Base-by-base conservation (phyloP, 2,797 vertebrate genomes). In the Pelodytes ibericus region DNA sequence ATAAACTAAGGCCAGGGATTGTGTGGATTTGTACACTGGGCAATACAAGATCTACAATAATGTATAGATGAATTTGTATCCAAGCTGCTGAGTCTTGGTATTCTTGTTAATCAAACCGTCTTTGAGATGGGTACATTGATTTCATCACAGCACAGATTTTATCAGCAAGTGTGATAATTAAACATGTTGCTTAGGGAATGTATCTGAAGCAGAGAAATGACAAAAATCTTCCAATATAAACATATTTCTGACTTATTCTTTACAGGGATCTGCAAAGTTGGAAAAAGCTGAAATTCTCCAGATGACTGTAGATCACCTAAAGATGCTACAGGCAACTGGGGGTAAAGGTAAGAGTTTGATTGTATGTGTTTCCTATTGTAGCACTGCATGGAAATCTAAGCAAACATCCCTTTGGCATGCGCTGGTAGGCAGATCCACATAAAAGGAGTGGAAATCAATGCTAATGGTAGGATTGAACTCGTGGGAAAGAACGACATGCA, bases 261-360 rank as follows among this genome's bases (percentile, higher is more conserved):
- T 10, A 9, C 75, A 75, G 83, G 96, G 95, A 70, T 97, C 96
- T 80, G 95, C 95, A 80, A 98, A 98, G 88, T 93, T 98, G 85
- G 96, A 98, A 92, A 98, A 98, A 85, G 96, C 96, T 0, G 96
- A 98, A 92, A 98, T 98, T 83, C 82, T 98, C 66, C 96, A 98
- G 91, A 96, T 98, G 96, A 97, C 96, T 25, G 96, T 98, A 84
- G 96, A 98, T 89, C 96, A 98, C 84, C 89, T 98, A 86, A 98
- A 96, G 93, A 94, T 96, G 94, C 94, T 98, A 63, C 96, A 97
- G 89, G 93, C 93, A 2, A 94, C 93, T 0, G 95, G 93, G 84
- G 95, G 95, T 71, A 97, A 95, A 96, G 95, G 96, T 97, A 91
- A 90, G 86, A 64, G 72, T 81, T 77, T 41, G 13, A 24, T 41